A percentile compares a stretch with the other conserved stretches of the same genome.
Evolutionary conservation across 2,797 vertebrate genomes (phyloP).

Genomic region (Atherinosoma microstoma): DNA sequence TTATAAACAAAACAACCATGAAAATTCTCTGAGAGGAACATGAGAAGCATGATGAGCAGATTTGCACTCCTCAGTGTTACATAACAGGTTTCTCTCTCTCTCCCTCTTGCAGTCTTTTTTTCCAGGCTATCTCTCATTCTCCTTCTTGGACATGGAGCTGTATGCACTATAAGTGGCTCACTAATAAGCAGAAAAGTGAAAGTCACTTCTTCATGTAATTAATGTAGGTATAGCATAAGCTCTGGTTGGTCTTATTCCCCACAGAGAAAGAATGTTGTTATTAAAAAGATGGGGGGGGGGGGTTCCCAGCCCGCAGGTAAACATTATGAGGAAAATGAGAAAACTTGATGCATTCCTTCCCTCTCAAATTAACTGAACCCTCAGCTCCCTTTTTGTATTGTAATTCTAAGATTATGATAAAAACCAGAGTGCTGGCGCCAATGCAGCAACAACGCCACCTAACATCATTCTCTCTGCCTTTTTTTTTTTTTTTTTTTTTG

Average conservation of each 20-base stretch:
- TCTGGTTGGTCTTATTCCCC: slow-evolving; percentile 45
- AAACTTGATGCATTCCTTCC: slow-evolving; percentile 33
- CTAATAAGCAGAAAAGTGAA: slow-evolving; percentile 54
- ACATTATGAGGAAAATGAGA: slow-evolving; percentile 44
- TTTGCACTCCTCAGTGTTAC: slow-evolving; percentile 76
- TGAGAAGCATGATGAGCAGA: slow-evolving; percentile 80
- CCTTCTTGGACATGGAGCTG: slow-evolving; percentile 67
- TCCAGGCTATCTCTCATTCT: slow-evolving; percentile 53
- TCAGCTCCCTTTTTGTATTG: slow-evolving; percentile 38
- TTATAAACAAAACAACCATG: slow-evolving; percentile 72
- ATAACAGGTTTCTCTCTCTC: slow-evolving; percentile 60
- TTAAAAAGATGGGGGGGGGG: slow-evolving; percentile 26
- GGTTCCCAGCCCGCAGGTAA: slow-evolving; percentile 57
- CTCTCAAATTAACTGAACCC: slow-evolving; percentile 55
- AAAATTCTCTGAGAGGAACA: slow-evolving; percentile 75
- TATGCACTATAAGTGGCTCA: slow-evolving; percentile 67
- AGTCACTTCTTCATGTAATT: slow-evolving; percentile 46
- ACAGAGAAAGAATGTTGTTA: slow-evolving; percentile 38
- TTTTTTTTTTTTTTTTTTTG: slow-evolving; percentile 34
- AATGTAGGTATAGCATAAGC: slow-evolving; percentile 42
- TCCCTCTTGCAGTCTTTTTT: slow-evolving; percentile 44
- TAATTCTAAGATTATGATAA: slow-evolving; percentile 56
- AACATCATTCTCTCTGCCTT: slow-evolving; percentile 55
- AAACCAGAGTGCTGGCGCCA: slow-evolving; percentile 50
- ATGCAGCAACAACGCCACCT: slow-evolving; percentile 65